Evolutionary conservation across 2,888 invertebrate genomes (phyloP).

Genomic region (Melanchra persicariae): DNA sequence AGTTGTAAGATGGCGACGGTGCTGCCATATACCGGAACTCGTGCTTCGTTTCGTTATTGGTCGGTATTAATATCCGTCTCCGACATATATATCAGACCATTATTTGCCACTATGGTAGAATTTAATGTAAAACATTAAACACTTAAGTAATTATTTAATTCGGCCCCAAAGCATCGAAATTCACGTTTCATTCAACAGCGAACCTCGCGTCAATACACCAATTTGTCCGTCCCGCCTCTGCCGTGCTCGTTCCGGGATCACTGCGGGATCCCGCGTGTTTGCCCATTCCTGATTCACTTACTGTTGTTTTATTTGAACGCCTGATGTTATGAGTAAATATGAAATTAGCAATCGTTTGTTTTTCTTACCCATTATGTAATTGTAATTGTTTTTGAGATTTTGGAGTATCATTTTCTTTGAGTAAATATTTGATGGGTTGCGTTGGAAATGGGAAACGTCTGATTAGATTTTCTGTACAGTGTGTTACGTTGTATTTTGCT

Average conservation of each 20-base stretch:
- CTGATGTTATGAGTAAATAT: slow-evolving; percentile 47
- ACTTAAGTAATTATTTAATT: not conserved
- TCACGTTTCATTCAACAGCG: slow-evolving; percentile 10
- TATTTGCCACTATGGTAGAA: too few species aligned
- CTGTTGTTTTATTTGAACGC: slow-evolving; percentile 39
- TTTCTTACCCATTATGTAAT: slow-evolving; percentile 35
- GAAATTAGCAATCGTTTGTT: slow-evolving; percentile 41
- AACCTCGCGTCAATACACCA: slow-evolving; percentile 28
- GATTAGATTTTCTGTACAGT: not conserved
- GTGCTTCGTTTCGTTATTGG: too few species aligned
- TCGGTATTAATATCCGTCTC: too few species aligned
- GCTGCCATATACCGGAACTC: too few species aligned
- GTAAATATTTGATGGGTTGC: slow-evolving; percentile 34
- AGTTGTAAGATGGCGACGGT: too few species aligned
- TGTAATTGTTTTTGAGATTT: slow-evolving; percentile 39
- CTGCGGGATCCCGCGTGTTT: slow-evolving; percentile 43
- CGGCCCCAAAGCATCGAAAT: not conserved
- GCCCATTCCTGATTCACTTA: slow-evolving; percentile 48
- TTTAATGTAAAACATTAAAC: too few species aligned
- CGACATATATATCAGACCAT: too few species aligned
- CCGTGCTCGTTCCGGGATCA: slow-evolving; percentile 41
- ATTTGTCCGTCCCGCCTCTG: slow-evolving; percentile 39
- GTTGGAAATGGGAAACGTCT: slow-evolving; percentile 11
- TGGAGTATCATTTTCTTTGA: slow-evolving; percentile 7
- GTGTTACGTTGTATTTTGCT: not conserved